Conservation (phyloP, 2,113 vertebrate species). For the Anas platyrhynchos region DNA sequence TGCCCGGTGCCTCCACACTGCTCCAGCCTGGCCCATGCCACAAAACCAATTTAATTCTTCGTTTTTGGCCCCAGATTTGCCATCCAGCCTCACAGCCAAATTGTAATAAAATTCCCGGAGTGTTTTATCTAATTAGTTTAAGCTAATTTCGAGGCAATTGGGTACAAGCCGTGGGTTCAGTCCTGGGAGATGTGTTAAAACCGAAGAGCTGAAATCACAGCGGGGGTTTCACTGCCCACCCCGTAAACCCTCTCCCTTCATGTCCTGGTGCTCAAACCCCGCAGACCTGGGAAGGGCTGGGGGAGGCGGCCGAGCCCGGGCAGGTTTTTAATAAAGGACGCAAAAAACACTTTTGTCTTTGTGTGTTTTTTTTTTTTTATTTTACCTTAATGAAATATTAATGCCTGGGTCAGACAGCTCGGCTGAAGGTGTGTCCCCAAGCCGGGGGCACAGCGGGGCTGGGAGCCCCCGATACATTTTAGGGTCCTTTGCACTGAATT, state of each 20-base stretch:
- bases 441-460: too few species aligned
- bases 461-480: too few species aligned
- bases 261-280: neutral
- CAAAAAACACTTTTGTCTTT: neutral
- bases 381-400: neutral
- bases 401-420: rapidly evolving
- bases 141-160: slow-evolving; percentile 11
- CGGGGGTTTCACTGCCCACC: neutral
- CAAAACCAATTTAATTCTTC: too few species aligned
- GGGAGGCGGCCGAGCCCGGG: rapidly evolving
- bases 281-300: too few species aligned
- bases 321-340: neutral
- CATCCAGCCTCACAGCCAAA: neutral
- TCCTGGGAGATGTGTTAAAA: rapidly evolving
- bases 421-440: neutral
- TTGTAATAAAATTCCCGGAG: neutral
- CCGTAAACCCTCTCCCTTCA: rapidly evolving
- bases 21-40: neutral
- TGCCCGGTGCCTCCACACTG: too few species aligned
- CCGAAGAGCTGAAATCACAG: rapidly evolving
- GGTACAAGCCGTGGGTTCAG: neutral
- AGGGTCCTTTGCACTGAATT: neutral
- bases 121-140: neutral
- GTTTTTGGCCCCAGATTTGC: too few species aligned
- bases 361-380: rapidly evolving